Base-by-base conservation (phyloP, 2,888 invertebrate genomes). In the Tinea pellionella region DNA sequence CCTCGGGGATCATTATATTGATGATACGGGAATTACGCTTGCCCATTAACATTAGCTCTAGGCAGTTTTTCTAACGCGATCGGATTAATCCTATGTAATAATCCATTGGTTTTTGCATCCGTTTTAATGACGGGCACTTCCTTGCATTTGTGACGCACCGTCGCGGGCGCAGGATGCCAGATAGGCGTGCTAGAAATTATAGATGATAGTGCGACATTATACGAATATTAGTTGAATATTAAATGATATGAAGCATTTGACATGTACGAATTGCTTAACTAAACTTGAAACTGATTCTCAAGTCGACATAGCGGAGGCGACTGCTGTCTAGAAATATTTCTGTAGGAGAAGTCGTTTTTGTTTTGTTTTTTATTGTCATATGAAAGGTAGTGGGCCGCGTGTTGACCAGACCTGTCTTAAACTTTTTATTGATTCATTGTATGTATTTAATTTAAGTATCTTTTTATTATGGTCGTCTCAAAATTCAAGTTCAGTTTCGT, bases 111-210 rank as follows among this genome's bases (percentile, higher is more conserved):
- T n/a, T 13, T 57, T 7, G 18, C 57, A 57, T 57, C 57, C 57
- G 57, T 32, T 57, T 24, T 16, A 32, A 8, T 32, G 59, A 57
- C 47, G 24, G 61, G 42, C 56, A 37, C 59, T 62, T 62, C 62
- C 59, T 62, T 24, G 30, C 41, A 29, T 57, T 24, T 55, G 24
- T 13, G 24, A 12, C 37, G 37, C 15, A 47, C 72, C 75, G 75
- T 78, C 74, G 70, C 65, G 65, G 61, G 65, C 64, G 73, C 83
- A 79, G 85, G 82, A 84, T 80, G 75, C 73, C 15, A 30, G 71
- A 69, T 69, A 72, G 64, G 75, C 75, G 77, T 80, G 73, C 66
- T 73, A 69, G 74, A 72, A 78, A 77, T 82, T 16, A 13, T 47
- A 47, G 47, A 41, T 24, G 24, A 24, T 24, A 24, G 3, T 24